phyloP scores from a whole-genome alignment of 2,113 vertebrate species.

The Oryctolagus cuniculus region DNA sequence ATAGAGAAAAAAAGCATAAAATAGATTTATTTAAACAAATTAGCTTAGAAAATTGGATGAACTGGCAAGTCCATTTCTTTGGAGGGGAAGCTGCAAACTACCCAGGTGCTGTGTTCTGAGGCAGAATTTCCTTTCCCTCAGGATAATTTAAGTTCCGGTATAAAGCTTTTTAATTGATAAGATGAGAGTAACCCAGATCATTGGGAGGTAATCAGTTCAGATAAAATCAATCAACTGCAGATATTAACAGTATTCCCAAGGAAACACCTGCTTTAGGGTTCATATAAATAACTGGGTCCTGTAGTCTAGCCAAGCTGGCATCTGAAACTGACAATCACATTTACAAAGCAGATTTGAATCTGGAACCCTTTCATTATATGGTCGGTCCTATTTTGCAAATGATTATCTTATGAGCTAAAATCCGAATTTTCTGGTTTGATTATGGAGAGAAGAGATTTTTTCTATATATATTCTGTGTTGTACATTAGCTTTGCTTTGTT shows the following conservation, averaged over 20 bases:
- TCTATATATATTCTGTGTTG: neutral
- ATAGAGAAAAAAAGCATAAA: neutral
- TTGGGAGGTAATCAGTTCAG: neutral
- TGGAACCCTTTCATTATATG: neutral
- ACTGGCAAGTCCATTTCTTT: neutral
- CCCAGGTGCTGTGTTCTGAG: neutral
- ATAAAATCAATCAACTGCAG: neutral
- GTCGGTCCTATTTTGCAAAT: neutral
- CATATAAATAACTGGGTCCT: neutral
- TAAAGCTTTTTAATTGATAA: neutral
- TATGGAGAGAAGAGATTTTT: neutral
- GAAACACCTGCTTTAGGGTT: neutral
- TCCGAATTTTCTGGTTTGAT: neutral
- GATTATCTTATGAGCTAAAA: neutral
- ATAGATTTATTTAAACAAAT: neutral
- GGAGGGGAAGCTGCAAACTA: neutral
- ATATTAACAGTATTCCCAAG: neutral
- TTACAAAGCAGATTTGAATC: neutral
- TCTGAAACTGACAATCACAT: too few species aligned
- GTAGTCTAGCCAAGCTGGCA: neutral
- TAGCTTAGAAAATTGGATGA: neutral
- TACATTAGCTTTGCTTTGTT: neutral
- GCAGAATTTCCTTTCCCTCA: neutral
- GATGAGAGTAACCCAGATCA: neutral
- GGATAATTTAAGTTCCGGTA: neutral